A percentile compares a stretch with the other conserved stretches of the same genome.
phyloP scores from a whole-genome alignment of 2,888 invertebrate species.

The Leptopilina syphax region DNA sequence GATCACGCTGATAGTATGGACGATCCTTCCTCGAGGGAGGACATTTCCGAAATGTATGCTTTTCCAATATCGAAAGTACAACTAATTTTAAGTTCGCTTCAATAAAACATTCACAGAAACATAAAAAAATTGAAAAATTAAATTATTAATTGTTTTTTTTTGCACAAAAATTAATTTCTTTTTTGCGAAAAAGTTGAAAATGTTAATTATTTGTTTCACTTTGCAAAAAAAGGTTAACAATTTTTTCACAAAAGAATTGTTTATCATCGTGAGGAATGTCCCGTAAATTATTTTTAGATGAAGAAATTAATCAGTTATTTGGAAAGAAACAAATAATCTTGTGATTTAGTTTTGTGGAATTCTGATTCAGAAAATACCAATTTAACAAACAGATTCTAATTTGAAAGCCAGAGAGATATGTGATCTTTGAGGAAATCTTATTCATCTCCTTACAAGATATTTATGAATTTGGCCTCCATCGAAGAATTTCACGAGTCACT shows the following conservation, averaged over 20 bases:
- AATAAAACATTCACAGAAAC: neutral
- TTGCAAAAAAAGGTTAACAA: too few species aligned
- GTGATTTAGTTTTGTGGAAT: slow-evolving; percentile 22
- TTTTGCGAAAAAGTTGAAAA: too few species aligned
- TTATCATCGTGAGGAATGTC: neutral
- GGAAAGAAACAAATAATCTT: slow-evolving; percentile 16
- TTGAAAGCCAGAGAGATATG: slow-evolving; percentile 29
- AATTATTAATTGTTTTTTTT: too few species aligned
- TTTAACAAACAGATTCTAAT: slow-evolving; percentile 36
- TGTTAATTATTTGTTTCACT: too few species aligned
- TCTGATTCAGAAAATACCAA: slow-evolving; percentile 33
- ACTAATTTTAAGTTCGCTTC: neutral
- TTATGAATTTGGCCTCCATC: slow-evolving; percentile 26
- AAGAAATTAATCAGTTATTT: slow-evolving; percentile 11
- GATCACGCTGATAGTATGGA: slow-evolving; percentile 74
- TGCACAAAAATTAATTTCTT: too few species aligned
- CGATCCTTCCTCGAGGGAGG: slow-evolving; percentile 74
- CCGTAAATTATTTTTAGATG: neutral
- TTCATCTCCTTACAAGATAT: slow-evolving; percentile 19
- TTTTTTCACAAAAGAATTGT: neutral
- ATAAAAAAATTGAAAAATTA: neutral
- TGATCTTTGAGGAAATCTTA: slow-evolving; percentile 16
- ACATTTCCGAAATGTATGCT: slow-evolving; percentile 75
- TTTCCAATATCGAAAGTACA: neutral
- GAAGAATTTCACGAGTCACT: slow-evolving; percentile 19